phyloP scores from a whole-genome alignment of 2,797 vertebrate species.

The Protosalanx chinensis region DNA sequence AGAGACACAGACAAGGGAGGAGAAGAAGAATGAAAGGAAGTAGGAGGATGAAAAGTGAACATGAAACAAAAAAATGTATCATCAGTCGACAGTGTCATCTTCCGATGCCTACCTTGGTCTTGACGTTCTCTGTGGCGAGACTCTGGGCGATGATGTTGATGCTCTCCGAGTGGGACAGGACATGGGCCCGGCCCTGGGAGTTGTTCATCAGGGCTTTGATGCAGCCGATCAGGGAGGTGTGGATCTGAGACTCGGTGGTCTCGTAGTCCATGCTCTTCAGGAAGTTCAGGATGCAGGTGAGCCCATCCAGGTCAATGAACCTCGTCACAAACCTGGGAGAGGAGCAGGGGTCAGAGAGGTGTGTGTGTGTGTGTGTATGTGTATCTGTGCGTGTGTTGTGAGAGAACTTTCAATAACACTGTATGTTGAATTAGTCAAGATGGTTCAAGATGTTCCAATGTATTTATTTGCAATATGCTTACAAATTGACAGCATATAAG shows the following conservation, averaged over 20 bases:
- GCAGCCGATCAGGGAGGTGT: slow-evolving; percentile 98
- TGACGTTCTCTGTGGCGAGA: slow-evolving; percentile 96
- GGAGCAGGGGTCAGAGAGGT: too few relatives aligned
- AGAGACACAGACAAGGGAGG: not conserved
- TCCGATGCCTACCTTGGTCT: slow-evolving; percentile 76
- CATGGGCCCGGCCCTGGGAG: slow-evolving; percentile 94
- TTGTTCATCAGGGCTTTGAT: slow-evolving; percentile 99
- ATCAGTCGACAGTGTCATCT: too few relatives aligned
- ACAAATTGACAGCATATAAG: too few relatives aligned
- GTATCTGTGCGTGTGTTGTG: not conserved
- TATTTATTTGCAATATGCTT: too few relatives aligned
- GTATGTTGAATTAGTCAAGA: too few relatives aligned
- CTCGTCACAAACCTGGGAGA: slow-evolving; percentile 90
- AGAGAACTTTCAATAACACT: too few relatives aligned
- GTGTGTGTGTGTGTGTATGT: not conserved
- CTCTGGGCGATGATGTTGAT: slow-evolving; percentile 98
- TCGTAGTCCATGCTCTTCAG: slow-evolving; percentile 99
- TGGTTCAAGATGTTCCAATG: too few relatives aligned
- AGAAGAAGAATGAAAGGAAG: not conserved
- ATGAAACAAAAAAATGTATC: not conserved
- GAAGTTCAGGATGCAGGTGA: slow-evolving; percentile 96
- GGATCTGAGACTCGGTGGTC: slow-evolving; percentile 96
- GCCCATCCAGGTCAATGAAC: slow-evolving; percentile 96
- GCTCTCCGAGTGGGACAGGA: slow-evolving; percentile 94
- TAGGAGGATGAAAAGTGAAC: not conserved